Conservation (phyloP, 2,888 invertebrate genomes). For the Drosophila hawaiiensis region DNA sequence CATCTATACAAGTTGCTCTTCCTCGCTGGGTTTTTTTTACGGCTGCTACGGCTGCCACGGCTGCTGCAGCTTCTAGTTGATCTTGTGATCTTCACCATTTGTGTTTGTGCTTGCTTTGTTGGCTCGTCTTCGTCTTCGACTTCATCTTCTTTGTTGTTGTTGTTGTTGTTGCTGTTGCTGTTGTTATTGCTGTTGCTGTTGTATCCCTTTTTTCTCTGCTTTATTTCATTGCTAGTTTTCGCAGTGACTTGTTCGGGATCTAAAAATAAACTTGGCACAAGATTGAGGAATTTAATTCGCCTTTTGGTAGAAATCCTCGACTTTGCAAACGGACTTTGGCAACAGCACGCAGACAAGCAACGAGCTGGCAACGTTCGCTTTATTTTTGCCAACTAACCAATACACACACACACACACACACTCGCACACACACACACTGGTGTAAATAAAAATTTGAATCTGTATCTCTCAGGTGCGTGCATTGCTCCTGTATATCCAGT, state of each 20-base stretch:
- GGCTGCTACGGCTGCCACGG: slow-evolving; percentile 22
- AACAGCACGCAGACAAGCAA: slow-evolving; percentile 48
- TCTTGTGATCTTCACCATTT: slow-evolving; percentile 65
- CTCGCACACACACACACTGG: slow-evolving; percentile 1
- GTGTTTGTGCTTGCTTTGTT: slow-evolving; percentile 61
- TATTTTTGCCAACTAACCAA: slow-evolving; percentile 19
- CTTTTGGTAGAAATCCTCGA: slow-evolving; percentile 82
- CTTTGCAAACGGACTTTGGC: slow-evolving; percentile 81
- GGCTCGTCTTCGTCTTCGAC: slow-evolving; percentile 43
- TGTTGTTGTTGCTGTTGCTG: slow-evolving; percentile 15
- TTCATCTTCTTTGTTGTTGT: slow-evolving; percentile 27
- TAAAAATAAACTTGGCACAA: slow-evolving; percentile 81
- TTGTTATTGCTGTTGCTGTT: slow-evolving; percentile 25
- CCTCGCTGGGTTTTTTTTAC: slow-evolving; percentile 38
- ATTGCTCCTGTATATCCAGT: slow-evolving; percentile 61
- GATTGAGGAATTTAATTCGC: slow-evolving; percentile 83
- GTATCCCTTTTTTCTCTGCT: slow-evolving; percentile 48
- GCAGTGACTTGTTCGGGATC: slow-evolving; percentile 60
- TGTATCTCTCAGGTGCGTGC: slow-evolving; percentile 52
- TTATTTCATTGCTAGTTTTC: slow-evolving; percentile 76
- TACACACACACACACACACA: slow-evolving; percentile 2
- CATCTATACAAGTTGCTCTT: slow-evolving; percentile 59
- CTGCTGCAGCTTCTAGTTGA: slow-evolving; percentile 60
- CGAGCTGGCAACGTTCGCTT: slow-evolving; percentile 22
- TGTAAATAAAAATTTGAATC: slow-evolving; percentile 32